phyloP scores from a whole-genome alignment of 2,888 invertebrate genomes.

The Diarsia brunnea region DNA sequence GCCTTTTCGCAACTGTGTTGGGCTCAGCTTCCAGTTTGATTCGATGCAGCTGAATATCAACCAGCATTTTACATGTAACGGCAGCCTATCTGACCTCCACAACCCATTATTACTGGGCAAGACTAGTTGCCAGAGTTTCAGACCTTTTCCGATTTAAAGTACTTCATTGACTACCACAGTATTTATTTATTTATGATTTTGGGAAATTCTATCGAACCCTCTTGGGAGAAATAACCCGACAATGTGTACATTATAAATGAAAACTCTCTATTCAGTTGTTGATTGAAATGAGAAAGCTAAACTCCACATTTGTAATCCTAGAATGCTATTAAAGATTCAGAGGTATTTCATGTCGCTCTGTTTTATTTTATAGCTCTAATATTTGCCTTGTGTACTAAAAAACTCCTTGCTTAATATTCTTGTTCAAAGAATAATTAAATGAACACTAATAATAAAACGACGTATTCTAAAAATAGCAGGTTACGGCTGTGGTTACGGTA shows the following conservation, averaged over 20 bases:
- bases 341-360: conserved; percentile 19
- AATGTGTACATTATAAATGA: conserved; percentile 74
- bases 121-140: too few relatives aligned
- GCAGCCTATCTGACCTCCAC: too few relatives aligned
- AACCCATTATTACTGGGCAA: too few relatives aligned
- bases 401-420: conserved; percentile 9
- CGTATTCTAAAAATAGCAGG: neutral
- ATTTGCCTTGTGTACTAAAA: conserved; percentile 7
- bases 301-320: conserved; percentile 43
- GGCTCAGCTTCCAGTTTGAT: too few relatives aligned
- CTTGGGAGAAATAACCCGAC: conserved; percentile 63
- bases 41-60: too few relatives aligned
- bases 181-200: conserved; percentile 30
- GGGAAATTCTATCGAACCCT: conserved; percentile 18
- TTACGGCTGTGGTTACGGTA: too few relatives aligned
- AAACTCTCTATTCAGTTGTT: conserved; percentile 53
- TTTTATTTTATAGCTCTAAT: conserved; percentile 26
- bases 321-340: conserved; percentile 42
- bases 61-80: too few relatives aligned
- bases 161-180: neutral
- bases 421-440: conserved; percentile 16
- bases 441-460: neutral
- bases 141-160: neutral
- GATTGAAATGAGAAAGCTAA: conserved; percentile 55
- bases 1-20: too few relatives aligned